Evolutionary conservation across 2,888 invertebrate genomes (phyloP), one percentile per base, ranked within the genome.

Genomic region (Lasioglossum calceatum): DNA sequence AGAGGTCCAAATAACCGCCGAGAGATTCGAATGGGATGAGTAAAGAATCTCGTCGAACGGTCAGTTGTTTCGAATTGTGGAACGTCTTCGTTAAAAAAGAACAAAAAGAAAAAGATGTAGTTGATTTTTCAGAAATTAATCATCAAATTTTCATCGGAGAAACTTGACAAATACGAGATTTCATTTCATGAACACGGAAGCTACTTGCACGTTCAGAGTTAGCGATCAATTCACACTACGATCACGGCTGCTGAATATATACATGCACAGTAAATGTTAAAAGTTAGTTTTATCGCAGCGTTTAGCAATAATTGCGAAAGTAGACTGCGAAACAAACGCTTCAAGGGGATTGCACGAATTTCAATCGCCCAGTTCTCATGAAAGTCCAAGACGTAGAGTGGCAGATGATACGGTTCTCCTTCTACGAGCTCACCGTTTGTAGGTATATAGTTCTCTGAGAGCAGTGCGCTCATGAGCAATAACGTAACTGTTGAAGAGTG

Each of bases 401-500:
- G 87, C 85, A 87, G 85, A 90, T 85, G 87, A 90, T 86, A 87
- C 81, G 72, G 80, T 91, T 82, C 89, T 87, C 81, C 80, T 83
- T 77, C 81, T 77, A 70, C 70, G 50, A 70, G 19, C 82, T 67
- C 73, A 32, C 50, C 76, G 79, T 84, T 82, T 73, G 74, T 77
- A 80, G 75, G 87, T 85, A 85, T 85, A 92, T 81, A 85, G 87
- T 73, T 80, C 89, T 85, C 74, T 67, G 89, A 90, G 92, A 90
- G 90, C 82, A 89, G 79, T 77, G 84, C 76, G 90, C 89, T 87
- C 89, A 87, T 85, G 89, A 91, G 93, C 88, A 91, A 93, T 94
- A 95, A 95, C 95, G 95, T 95, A 95, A 95, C 95, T 93, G 93
- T 88, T 93, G 93, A 94, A 95, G 94, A 95, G 95, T 95, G 95